Percentiles rank a stretch among this genome's conserved stretches.
phyloP scores from a whole-genome alignment of 2,113 vertebrate genomes.

The Diphyllodes magnificus region DNA sequence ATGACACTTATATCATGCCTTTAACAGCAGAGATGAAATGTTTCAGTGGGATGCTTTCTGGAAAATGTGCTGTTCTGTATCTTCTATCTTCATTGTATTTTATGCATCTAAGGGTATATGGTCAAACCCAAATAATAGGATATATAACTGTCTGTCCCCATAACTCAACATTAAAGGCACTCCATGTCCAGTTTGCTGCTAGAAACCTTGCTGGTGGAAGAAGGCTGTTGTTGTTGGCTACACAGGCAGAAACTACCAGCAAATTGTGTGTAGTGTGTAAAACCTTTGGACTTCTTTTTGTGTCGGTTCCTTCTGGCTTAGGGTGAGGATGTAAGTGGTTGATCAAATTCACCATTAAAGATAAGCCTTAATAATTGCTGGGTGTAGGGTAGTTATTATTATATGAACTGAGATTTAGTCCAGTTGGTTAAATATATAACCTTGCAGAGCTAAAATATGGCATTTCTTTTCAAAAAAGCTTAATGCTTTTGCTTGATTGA shows the following conservation, averaged over 20 bases:
- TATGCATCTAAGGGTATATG: conserved; percentile 4
- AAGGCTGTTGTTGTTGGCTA: not conserved
- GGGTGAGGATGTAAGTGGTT: not conserved
- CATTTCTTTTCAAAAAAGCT: not conserved
- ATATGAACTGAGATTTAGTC: not conserved
- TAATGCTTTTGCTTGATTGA: not conserved
- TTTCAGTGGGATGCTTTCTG: conserved; percentile 20
- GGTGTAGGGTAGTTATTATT: not conserved
- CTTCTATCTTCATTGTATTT: not conserved
- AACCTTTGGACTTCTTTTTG: not conserved
- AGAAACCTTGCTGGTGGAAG: conserved; percentile 22
- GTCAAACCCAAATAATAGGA: not conserved
- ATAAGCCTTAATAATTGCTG: not conserved
- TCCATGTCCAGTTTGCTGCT: conserved; percentile 10
- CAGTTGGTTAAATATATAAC: not conserved
- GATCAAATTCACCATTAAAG: not conserved
- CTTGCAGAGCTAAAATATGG: not conserved
- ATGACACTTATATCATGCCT: conserved; percentile 45
- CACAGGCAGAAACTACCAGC: not conserved
- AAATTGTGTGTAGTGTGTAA: not conserved
- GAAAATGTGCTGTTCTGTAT: not conserved
- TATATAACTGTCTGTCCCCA: not conserved
- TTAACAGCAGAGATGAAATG: conserved; percentile 50
- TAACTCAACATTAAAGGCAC: conserved; percentile 57
- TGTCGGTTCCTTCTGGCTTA: not conserved